Conservation (phyloP, 2,888 invertebrate genomes). For the Muscina levida region DNA sequence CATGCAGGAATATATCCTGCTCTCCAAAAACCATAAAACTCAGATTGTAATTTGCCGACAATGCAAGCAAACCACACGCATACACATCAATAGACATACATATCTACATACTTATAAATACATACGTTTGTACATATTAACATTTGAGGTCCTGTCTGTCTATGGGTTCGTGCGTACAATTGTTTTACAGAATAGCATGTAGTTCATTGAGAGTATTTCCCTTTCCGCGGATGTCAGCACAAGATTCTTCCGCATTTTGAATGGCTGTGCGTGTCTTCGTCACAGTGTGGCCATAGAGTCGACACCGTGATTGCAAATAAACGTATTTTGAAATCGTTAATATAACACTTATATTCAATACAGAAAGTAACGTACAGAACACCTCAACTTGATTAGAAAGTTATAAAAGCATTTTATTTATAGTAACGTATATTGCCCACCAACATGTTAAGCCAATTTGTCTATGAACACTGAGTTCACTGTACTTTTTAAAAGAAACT, state of each 20-base stretch:
- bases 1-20: no score
- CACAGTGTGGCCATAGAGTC: constrained; percentile 4
- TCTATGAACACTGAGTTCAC: no score
- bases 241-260: constrained; percentile 15
- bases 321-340: no score
- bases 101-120: background rate
- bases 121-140: background rate
- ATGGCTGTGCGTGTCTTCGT: background rate
- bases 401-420: no score
- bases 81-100: background rate
- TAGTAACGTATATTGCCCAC: no score
- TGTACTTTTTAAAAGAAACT: no score
- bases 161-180: constrained; percentile 20
- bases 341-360: no score
- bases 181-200: constrained; percentile 3
- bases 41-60: constrained; percentile 51
- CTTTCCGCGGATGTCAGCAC: constrained; percentile 31
- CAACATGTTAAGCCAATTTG: no score
- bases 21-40: background rate
- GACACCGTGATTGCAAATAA: no score
- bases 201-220: constrained; percentile 34
- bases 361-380: no score
- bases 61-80: constrained; percentile 16
- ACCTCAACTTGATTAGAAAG: no score
- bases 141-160: background rate